A percentile compares a stretch with the other conserved stretches of the same genome.
Evolutionary conservation across 1,140 invertebrate species (phyloP).

Genomic region (Anagrus nilaparvatae): DNA sequence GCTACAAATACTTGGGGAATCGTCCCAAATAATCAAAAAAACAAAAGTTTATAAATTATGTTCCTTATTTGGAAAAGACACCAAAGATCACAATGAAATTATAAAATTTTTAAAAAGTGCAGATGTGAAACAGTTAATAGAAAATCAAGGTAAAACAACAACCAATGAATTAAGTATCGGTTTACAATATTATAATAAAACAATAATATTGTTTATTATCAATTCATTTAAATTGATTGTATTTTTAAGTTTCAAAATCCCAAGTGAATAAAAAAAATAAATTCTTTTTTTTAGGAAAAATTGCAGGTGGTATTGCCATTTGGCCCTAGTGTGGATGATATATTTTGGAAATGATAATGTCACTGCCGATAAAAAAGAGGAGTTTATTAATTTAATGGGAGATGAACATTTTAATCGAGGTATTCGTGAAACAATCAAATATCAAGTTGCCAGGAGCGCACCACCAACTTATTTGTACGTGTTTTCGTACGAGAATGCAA

Average conservation of each 20-base stretch:
- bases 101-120: conserved; percentile 39
- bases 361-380: not conserved
- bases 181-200: no score
- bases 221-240: no score
- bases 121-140: conserved; percentile 16
- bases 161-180: not conserved
- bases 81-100: conserved; percentile 31
- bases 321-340: conserved; percentile 24
- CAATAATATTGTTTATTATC: no score
- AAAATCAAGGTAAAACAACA: not conserved
- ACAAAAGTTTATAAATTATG: conserved; percentile 22
- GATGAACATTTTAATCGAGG: not conserved
- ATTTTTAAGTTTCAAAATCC: no score
- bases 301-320: conserved; percentile 17
- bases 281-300: conserved; percentile 25
- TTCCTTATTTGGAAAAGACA: conserved; percentile 32
- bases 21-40: conserved; percentile 31
- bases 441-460: not conserved
- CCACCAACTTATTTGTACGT: no score
- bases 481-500: no score
- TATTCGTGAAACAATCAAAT: not conserved
- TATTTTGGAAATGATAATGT: not conserved
- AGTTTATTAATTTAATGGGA: not conserved
- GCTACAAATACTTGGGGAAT: conserved; percentile 64
- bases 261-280: no score